These are phyloP conservation scores for Aplidium turbinatum DNA, from an alignment of 23 tunicate species.

Conservation along the genomic window DNA sequence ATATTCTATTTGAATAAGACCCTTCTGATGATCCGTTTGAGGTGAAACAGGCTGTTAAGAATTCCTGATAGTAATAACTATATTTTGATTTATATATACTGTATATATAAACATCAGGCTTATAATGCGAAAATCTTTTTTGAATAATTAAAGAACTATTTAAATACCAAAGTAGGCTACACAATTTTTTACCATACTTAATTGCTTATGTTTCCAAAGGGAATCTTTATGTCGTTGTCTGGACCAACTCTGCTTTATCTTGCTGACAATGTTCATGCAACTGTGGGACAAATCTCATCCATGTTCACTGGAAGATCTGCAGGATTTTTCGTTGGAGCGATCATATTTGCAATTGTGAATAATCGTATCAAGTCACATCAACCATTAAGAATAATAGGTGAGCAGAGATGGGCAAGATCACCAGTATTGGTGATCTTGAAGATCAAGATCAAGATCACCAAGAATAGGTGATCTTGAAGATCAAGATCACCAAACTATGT, in stretches of 20 bases:
- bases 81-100: slow-evolving; percentile 3
- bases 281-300: slow-evolving; percentile 63
- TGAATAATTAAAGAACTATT: too few species aligned
- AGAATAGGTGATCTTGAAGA: too few species aligned
- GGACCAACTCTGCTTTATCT: slow-evolving; percentile 87
- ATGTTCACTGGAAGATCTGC: slow-evolving; percentile 90
- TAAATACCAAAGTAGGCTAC: too few species aligned
- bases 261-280: slow-evolving; percentile 71
- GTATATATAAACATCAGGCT: background rate
- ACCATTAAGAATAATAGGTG: slow-evolving; percentile 34
- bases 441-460: too few species aligned
- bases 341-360: slow-evolving; percentile 50
- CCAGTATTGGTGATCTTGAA: too few species aligned
- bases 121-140: background rate
- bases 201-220: slow-evolving; percentile 32
- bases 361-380: slow-evolving; percentile 19
- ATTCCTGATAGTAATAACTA: too few species aligned
- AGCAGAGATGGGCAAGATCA: too few species aligned
- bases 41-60: too few species aligned
- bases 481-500: too few species aligned
- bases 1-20: too few species aligned
- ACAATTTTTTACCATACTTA: background rate
- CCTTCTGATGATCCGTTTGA: too few species aligned
- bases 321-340: slow-evolving; percentile 73
- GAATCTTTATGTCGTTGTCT: slow-evolving; percentile 67